Base-by-base conservation (phyloP, 2,797 vertebrate genomes). In the Poliocrania exsul region DNA sequence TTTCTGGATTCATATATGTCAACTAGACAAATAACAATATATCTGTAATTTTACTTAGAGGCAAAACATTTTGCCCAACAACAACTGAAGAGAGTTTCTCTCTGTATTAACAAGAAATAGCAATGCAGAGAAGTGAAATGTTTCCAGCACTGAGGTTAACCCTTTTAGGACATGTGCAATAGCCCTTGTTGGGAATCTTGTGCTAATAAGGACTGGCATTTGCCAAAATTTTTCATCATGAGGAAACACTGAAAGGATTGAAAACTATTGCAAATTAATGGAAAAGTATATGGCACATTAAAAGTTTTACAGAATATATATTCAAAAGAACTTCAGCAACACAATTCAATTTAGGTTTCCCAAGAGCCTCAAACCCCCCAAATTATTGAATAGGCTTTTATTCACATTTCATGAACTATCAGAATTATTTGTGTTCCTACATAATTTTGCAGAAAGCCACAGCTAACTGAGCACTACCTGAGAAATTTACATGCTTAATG, bases 381-480 rank as follows among this genome's bases (percentile, higher is more conserved):
- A 82, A 71, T 31, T 65, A 69, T 44, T 5, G 9, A 65, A 69
- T 29, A 83, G 54, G 33, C 18, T 62, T 79, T 78, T 61, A 91
- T 92, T 86, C 66, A 86, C 90, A 86, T 93, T 96, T 95, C 35
- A 92, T 91, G n/a, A 86, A 38, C 82, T 72, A 78, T 57, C 51
- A 44, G 78, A 91, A 93, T 91, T 94, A 91, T 83, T 90, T 91
- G 91, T 74, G 50, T 57, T 86, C 62, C 42, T 79, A 75, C 38
- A 18, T 69, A 65, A 88, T 81, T 84, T 79, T 84, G 33, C 70
- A 92, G 86, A 90, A 90, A 90, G 69, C 50, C 80, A 66, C 66
- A 90, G 57, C 66, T 91, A 88, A 83, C 65, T 72, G 72, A 83
- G 69, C 28, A 86, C 24, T 61, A 90, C 49, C 38, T 87, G 29